These are phyloP conservation scores for Pheosia gnoma DNA, from an alignment of 2,888 invertebrate genomes.

Conservation along the genomic window DNA sequence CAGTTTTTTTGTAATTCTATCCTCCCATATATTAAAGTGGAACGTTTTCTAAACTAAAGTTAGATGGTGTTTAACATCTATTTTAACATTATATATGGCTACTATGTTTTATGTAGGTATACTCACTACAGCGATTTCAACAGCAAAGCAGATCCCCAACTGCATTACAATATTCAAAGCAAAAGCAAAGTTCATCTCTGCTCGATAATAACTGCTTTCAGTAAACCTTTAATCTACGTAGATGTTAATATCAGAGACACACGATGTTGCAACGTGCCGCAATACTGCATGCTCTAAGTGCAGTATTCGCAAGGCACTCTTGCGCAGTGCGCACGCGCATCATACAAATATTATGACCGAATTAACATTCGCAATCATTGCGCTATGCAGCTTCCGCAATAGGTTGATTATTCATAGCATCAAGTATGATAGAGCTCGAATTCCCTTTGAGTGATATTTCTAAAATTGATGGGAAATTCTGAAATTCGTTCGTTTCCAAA, in stretches of 20 bases:
- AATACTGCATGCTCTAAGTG: conserved; percentile 21
- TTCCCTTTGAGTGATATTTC: no score
- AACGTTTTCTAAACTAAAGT: no score
- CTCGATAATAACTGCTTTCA: neutral
- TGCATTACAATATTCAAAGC: no score
- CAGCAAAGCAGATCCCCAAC: no score
- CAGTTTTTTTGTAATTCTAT: neutral
- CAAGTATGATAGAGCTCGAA: neutral
- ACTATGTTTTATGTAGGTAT: no score
- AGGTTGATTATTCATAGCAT: neutral
- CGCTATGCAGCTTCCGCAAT: neutral
- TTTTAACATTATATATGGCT: no score
- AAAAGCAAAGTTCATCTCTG: neutral
- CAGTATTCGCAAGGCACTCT: conserved; percentile 22
- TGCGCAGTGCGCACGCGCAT: conserved; percentile 10
- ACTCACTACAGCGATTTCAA: no score
- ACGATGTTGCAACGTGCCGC: conserved; percentile 11
- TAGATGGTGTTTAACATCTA: no score
- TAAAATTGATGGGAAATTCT: no score
- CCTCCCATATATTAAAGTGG: neutral
- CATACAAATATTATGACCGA: neutral
- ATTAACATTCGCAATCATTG: neutral
- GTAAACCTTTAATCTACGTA: conserved; percentile 8
- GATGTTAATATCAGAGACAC: neutral
- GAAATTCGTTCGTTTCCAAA: no score